Base-by-base conservation (phyloP, 1,140 invertebrate genomes). In the Lucilia sericata region DNA sequence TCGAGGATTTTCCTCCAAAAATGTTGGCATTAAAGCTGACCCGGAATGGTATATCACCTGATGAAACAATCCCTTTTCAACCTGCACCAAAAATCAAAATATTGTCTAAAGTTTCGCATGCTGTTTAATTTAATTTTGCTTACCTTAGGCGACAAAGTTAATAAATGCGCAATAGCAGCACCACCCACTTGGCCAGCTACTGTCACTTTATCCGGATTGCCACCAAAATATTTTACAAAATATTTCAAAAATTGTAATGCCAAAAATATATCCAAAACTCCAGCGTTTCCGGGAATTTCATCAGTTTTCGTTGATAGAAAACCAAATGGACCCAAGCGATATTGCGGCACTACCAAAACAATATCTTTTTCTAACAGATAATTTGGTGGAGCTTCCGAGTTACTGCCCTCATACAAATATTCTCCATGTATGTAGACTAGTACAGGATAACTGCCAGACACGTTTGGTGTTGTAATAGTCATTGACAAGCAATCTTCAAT, bases 281-380 rank as follows among this genome's bases (percentile, higher is more conserved):
- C 95, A 36, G 92, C 92, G 90, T 96, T 96, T 12, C 95, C 95
- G 1, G 94, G 94, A 7, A 93, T 92, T 88, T 87, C 93, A 86
- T 91, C 91, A 55, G 91, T 91, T 86, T 89, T 92, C 85, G 91
- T 94, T 7, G 89, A 94, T 84, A 93, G 87, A 86, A 93, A 93
- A 87, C 93, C 93, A 83, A 93, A 91, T 0, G 92, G 92, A 17
- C 93, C 93, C 74, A 96, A 93, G 88, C 96, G 94, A 88, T 96
- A 98, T 89, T 98, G 97, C 0, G 95, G 91, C 0, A 95, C 94
- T 9, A 97, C 95, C 0, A 97, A 91, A 17, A 98, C 91, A 0
- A 97, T 92, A 85, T 97, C 95, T 83, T 94, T 92, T 83, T 96
- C 95, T 2, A 97, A 91, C 1, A 98, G 89, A 86, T 94, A 94